Evolutionary conservation across 2,113 vertebrate species (phyloP).

Genomic region (Tympanuchus pallidicinctus): DNA sequence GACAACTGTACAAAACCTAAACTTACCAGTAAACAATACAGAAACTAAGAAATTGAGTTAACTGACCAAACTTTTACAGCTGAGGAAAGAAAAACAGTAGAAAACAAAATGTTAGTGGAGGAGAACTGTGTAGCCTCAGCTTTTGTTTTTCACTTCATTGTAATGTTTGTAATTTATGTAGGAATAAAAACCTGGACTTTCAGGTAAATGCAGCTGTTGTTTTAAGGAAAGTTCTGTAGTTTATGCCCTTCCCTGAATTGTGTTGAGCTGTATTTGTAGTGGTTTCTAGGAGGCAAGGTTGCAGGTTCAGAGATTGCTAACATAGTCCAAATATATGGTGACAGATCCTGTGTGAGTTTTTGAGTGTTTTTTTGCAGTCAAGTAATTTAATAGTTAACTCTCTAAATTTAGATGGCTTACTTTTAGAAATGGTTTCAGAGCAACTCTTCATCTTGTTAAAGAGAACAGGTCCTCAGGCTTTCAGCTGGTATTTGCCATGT

Average conservation of each 20-base stretch:
- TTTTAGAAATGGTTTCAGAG: not conserved
- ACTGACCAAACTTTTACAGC: accelerated
- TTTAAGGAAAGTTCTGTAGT: not conserved
- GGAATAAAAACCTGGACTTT: not conserved
- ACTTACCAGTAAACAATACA: not conserved
- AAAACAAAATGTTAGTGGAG: not conserved
- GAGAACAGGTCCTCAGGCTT: not conserved
- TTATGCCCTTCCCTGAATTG: not conserved
- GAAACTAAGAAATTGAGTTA: not conserved
- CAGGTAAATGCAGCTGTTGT: not conserved
- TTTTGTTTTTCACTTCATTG: not conserved
- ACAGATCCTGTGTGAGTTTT: not conserved
- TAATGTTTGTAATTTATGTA: not conserved
- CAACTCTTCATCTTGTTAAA: not conserved
- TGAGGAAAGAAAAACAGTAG: not conserved
- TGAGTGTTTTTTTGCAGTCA: not conserved
- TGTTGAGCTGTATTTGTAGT: not conserved
- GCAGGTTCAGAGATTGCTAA: not conserved
- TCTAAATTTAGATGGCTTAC: not conserved
- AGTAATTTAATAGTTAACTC: not conserved
- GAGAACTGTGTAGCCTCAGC: not conserved
- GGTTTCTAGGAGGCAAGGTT: not conserved
- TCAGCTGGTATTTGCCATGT: not conserved
- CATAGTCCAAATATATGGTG: not conserved
- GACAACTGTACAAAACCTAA: not conserved